A percentile compares a stretch with the other conserved stretches of the same genome.
These are phyloP conservation scores for Silurus glanis DNA, from an alignment of 2,113 vertebrate genomes.

Conservation along the genomic window DNA sequence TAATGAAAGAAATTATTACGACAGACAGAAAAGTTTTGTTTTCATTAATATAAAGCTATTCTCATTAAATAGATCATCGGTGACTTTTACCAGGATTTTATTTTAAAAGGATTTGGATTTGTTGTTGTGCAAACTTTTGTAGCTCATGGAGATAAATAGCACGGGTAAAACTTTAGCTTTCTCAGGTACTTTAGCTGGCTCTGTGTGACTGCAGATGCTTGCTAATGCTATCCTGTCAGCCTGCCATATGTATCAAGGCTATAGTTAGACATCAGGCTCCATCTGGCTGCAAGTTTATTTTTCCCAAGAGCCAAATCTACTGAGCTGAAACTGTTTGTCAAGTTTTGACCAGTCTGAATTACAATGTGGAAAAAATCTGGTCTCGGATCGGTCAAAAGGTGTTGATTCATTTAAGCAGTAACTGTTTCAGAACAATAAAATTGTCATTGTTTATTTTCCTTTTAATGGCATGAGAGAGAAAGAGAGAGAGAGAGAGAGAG, in stretches of 20 bases:
- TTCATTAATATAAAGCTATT: background rate
- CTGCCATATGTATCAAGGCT: constrained; percentile 23
- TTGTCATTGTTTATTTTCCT: background rate
- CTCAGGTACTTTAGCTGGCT: background rate
- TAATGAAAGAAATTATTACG: background rate
- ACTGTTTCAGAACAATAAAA: background rate
- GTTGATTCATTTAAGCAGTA: background rate
- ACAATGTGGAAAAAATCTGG: background rate
- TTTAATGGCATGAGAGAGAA: background rate
- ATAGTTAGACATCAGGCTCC: constrained; percentile 11
- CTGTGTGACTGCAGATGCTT: background rate
- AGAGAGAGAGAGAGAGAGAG: background rate
- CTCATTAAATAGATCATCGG: background rate
- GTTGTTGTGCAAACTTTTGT: background rate
- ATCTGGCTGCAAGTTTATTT: constrained; percentile 15
- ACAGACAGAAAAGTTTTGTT: background rate
- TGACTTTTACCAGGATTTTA: background rate
- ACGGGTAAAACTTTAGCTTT: background rate
- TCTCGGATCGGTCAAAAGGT: background rate
- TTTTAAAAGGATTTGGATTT: background rate
- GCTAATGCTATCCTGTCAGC: background rate
- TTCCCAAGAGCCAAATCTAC: background rate
- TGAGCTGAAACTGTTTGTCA: constrained; percentile 11
- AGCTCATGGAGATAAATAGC: background rate
- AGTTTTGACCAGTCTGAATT: background rate